These are phyloP conservation scores for Dioctria linearis DNA, from an alignment of 2,888 invertebrate genomes.

Conservation along the genomic window DNA sequence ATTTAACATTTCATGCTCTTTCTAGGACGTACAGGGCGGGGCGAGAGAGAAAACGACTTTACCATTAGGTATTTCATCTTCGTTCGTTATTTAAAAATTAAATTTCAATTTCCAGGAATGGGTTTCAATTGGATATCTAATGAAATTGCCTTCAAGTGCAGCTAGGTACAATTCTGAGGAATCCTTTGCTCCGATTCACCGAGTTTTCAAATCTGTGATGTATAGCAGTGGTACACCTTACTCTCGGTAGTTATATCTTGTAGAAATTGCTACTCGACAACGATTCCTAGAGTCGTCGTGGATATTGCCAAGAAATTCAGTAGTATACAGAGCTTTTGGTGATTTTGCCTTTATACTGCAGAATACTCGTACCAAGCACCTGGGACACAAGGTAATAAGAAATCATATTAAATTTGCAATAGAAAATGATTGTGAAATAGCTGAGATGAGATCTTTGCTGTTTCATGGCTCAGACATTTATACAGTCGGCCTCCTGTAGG, in stretches of 20 bases:
- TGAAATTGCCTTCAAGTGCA: constrained; percentile 50
- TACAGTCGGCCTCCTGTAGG: too few species aligned
- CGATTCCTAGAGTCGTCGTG: constrained; percentile 2
- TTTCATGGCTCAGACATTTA: too few species aligned
- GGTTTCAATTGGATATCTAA: constrained; percentile 51
- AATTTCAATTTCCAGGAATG: constrained; percentile 50
- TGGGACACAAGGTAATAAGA: constrained; percentile 52
- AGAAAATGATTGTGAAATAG: constrained; percentile 44
- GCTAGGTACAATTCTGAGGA: constrained; percentile 38
- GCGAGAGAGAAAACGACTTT: neutral
- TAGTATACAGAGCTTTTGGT: neutral
- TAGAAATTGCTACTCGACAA: constrained; percentile 41
- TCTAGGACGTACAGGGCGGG: too few species aligned
- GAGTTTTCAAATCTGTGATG: constrained; percentile 44
- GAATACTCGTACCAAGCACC: constrained; percentile 37
- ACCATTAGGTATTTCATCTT: constrained; percentile 33
- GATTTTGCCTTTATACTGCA: neutral
- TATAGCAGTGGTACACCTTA: constrained; percentile 40
- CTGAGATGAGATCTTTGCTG: constrained; percentile 3
- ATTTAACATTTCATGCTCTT: neutral
- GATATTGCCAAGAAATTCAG: constrained; percentile 42
- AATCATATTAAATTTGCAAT: constrained; percentile 53
- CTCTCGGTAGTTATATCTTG: constrained; percentile 38
- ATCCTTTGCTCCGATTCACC: constrained; percentile 42
- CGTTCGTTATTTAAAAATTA: constrained; percentile 49